Evolutionary conservation across 2,888 invertebrate genomes (phyloP).

Genomic region (Andrena marginata): DNA sequence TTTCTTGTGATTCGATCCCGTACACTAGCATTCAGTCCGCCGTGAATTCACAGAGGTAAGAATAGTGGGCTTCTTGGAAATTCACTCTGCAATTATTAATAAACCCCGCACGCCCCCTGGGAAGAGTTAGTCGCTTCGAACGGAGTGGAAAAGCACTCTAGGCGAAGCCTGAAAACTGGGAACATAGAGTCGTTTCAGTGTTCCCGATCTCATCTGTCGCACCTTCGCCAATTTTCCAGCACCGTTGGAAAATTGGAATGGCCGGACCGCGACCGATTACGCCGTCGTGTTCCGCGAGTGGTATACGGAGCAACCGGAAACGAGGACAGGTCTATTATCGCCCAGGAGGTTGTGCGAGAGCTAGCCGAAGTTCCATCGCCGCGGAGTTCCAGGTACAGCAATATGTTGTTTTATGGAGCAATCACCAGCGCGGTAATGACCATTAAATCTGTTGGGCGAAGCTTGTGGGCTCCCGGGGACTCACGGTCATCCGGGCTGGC

Average conservation of each 20-base stretch:
- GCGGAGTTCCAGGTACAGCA: conserved; percentile 74
- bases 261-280: conserved; percentile 45
- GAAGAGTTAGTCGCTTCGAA: neutral
- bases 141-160: neutral
- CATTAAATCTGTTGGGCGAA: conserved; percentile 72
- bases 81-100: conserved; percentile 11
- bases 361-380: conserved; percentile 67
- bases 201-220: neutral
- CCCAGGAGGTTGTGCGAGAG: conserved; percentile 57
- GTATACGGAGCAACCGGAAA: conserved; percentile 70
- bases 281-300: conserved; percentile 24
- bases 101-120: neutral
- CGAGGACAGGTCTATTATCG: conserved; percentile 70
- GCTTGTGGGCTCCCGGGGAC: conserved; percentile 35
- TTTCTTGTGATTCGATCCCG: conserved; percentile 16
- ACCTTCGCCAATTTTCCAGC: neutral
- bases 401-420: conserved; percentile 77
- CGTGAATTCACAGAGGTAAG: neutral
- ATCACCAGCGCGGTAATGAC: conserved; percentile 78
- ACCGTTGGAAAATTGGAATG: conserved; percentile 14
- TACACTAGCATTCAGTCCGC: neutral
- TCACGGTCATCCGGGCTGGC: conserved; percentile 43
- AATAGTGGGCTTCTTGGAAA: conserved; percentile 11
- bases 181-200: neutral
- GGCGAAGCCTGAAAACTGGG: too few species aligned